Conservation (phyloP, 2,797 vertebrate species). For the Onychomys torridus region DNA sequence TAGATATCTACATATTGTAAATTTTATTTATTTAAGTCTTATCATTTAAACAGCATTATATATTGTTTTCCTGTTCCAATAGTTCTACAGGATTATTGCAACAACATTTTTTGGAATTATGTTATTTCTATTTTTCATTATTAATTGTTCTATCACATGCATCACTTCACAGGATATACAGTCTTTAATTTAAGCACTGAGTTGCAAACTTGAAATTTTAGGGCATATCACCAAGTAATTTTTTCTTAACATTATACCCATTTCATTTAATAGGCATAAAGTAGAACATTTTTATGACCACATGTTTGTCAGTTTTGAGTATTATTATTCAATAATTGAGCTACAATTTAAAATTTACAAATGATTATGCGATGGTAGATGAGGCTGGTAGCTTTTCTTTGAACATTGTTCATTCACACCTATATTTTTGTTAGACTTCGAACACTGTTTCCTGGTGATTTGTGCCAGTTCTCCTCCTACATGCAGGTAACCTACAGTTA, state of each 20-base stretch:
- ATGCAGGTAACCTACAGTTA: conserved; percentile 12
- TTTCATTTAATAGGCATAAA: conserved; percentile 25
- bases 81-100: conserved; percentile 6
- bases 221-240: not conserved
- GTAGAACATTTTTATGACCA: not conserved
- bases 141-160: not conserved
- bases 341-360: conserved; percentile 5
- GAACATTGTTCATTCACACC: not conserved
- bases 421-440: conserved; percentile 6
- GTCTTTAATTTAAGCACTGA: not conserved
- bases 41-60: not conserved
- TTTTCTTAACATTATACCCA: conserved; percentile 12
- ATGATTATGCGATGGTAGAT: not conserved
- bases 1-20: not conserved
- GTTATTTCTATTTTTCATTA: not conserved
- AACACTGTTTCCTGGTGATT: conserved; percentile 39
- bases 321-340: conserved; percentile 25
- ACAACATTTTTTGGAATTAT: not conserved
- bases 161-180: not conserved
- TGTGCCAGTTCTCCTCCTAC: not conserved
- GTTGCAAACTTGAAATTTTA: not conserved
- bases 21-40: conserved; percentile 31
- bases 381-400: not conserved
- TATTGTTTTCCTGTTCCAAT: not conserved
- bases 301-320: conserved; percentile 17